These are phyloP conservation scores for Autographa gamma DNA, from an alignment of 2,888 invertebrate genomes.

Conservation along the genomic window DNA sequence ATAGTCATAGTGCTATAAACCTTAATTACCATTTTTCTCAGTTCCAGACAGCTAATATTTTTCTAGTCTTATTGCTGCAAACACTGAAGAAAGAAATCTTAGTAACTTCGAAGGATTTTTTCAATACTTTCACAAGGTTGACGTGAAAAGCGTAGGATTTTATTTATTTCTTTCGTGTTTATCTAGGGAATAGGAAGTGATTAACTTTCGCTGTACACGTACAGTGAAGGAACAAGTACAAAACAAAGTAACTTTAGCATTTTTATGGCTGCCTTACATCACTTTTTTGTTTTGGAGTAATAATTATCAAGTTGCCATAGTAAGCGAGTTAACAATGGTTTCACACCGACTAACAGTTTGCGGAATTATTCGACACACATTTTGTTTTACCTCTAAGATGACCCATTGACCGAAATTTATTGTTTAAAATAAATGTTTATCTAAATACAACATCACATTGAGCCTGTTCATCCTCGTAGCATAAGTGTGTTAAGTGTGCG, in stretches of 20 bases:
- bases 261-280: no score
- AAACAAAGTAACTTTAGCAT: not conserved
- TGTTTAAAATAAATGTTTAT: no score
- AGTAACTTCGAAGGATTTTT: not conserved
- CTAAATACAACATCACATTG: no score
- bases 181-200: slow-evolving; percentile 4
- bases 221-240: not conserved
- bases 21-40: slow-evolving; percentile 47
- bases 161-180: not conserved
- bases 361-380: no score
- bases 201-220: not conserved
- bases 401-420: no score
- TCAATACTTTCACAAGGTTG: not conserved
- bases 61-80: slow-evolving; percentile 21
- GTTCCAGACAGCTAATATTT: slow-evolving; percentile 32
- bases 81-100: slow-evolving; percentile 3
- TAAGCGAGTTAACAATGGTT: not conserved
- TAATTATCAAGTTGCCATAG: no score
- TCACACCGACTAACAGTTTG: not conserved
- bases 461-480: no score
- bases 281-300: no score
- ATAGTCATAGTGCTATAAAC: slow-evolving; percentile 53
- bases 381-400: no score
- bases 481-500: no score
- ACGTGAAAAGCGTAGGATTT: slow-evolving; percentile 4